phyloP scores from a whole-genome alignment of 2,888 invertebrate genomes.

The Drepanosiphum platanoidis region DNA sequence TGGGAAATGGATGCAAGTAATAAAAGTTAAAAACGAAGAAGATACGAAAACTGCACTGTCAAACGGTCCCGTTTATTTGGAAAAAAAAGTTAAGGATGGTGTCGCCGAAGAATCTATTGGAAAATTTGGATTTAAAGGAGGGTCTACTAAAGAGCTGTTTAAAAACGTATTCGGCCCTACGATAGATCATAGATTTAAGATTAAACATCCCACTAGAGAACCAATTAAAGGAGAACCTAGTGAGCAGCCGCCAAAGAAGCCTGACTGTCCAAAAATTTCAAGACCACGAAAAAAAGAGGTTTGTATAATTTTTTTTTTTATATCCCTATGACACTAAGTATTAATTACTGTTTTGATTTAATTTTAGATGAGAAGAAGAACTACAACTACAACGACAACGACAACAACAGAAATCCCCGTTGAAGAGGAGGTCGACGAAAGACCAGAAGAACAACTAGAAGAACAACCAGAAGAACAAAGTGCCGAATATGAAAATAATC shows the following conservation, averaged over 20 bases:
- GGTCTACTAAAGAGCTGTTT: slow-evolving; percentile 1
- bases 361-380: slow-evolving; percentile 45
- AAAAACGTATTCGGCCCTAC: slow-evolving; percentile 11
- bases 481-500: too few species aligned
- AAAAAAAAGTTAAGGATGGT: slow-evolving; percentile 46
- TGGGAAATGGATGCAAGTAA: slow-evolving; percentile 63
- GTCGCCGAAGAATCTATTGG: slow-evolving; percentile 37
- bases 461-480: slow-evolving; percentile 41
- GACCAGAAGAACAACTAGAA: slow-evolving; percentile 34
- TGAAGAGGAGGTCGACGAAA: slow-evolving; percentile 45
- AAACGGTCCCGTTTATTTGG: slow-evolving; percentile 46
- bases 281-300: slow-evolving; percentile 37
- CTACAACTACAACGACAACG: slow-evolving; percentile 34
- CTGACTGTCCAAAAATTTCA: slow-evolving; percentile 26
- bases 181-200: slow-evolving; percentile 33
- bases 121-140: slow-evolving; percentile 53
- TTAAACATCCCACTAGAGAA: slow-evolving; percentile 6
- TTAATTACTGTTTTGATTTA: background rate
- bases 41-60: slow-evolving; percentile 19
- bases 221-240: background rate
- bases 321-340: background rate
- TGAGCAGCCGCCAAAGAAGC: slow-evolving; percentile 14
- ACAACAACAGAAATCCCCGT: slow-evolving; percentile 59
- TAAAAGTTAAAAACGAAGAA: slow-evolving; percentile 63
- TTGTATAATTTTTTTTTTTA: background rate